phyloP scores from a whole-genome alignment of 2,113 vertebrate genomes.

The Pluvialis apricaria region DNA sequence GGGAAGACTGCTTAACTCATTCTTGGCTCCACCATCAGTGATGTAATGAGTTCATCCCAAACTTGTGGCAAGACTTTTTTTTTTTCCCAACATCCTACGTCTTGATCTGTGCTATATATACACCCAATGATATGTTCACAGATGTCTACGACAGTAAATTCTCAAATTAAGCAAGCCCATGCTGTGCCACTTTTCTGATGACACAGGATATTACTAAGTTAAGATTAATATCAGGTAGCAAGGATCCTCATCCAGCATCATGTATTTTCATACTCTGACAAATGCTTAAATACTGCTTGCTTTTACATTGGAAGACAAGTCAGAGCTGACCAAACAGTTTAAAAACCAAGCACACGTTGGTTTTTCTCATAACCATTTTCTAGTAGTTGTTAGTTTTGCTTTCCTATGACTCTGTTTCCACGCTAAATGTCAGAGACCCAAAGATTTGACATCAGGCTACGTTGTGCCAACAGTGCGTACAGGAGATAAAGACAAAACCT shows the following conservation, averaged over 20 bases:
- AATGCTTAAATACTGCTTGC: neutral
- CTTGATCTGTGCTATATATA: neutral
- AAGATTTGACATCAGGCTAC: neutral
- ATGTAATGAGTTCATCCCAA: neutral
- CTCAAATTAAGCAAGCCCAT: neutral
- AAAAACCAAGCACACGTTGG: neutral
- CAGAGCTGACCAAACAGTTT: neutral
- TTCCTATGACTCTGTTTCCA: neutral
- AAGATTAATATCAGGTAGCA: neutral
- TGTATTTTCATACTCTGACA: neutral
- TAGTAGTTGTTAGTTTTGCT: neutral
- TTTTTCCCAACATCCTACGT: neutral
- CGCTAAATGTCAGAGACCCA: neutral
- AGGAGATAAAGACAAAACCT: neutral
- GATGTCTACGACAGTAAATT: neutral
- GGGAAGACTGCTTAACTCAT: conserved; percentile 8
- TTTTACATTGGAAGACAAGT: neutral
- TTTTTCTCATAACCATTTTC: neutral
- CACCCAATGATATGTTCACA: neutral
- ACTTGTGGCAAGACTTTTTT: neutral
- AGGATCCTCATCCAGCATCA: neutral
- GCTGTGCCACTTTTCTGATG: neutral
- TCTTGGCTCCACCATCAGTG: neutral
- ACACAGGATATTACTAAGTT: neutral
- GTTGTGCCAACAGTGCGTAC: neutral